These are phyloP conservation scores for Bos indicus DNA, from an alignment of 2,113 vertebrate species.

Conservation along the genomic window DNA sequence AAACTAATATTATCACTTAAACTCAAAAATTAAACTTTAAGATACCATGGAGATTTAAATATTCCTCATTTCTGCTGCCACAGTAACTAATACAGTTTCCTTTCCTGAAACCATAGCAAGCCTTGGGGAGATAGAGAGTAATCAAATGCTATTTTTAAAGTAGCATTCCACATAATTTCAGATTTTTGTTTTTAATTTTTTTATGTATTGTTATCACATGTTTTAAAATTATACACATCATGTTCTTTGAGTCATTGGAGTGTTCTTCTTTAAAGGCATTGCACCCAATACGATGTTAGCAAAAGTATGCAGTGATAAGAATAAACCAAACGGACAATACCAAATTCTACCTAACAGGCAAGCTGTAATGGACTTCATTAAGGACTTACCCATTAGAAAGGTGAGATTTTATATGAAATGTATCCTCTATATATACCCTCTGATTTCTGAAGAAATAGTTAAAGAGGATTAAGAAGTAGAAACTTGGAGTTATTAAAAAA, in stretches of 20 bases:
- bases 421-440: not conserved
- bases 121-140: not conserved
- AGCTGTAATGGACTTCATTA: slow-evolving; percentile 91
- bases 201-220: not conserved
- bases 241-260: not conserved
- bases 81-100: not conserved
- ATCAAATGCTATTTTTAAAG: slow-evolving; percentile 10
- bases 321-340: slow-evolving; percentile 97
- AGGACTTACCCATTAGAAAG: slow-evolving; percentile 94
- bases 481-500: not conserved
- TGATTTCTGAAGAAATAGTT: not conserved
- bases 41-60: not conserved
- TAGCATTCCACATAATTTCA: not conserved
- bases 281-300: slow-evolving; percentile 96
- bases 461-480: not conserved
- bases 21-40: slow-evolving; percentile 36
- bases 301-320: slow-evolving; percentile 97
- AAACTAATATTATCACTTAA: slow-evolving; percentile 17
- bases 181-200: slow-evolving; percentile 4
- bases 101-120: not conserved
- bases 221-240: not conserved
- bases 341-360: slow-evolving; percentile 84
- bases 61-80: not conserved
- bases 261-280: slow-evolving; percentile 86
- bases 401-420: slow-evolving; percentile 73